phyloP scores from a whole-genome alignment of 2,113 vertebrate genomes.

The Rhabdomys dilectus region DNA sequence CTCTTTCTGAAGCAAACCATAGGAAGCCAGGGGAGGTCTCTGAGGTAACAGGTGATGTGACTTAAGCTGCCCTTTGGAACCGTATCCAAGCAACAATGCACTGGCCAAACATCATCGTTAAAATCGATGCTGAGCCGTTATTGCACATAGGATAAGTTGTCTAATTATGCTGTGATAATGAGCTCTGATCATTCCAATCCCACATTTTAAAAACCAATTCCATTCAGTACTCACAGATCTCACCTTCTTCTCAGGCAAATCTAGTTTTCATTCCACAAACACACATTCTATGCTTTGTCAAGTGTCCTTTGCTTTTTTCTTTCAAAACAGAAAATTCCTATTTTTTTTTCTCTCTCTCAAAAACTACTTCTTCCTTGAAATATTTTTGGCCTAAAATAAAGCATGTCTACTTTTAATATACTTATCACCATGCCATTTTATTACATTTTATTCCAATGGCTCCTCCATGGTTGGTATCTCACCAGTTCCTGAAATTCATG shows the following conservation, averaged over 20 bases:
- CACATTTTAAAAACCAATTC: no score
- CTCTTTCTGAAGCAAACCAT: neutral
- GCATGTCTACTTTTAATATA: neutral
- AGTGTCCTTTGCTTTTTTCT: neutral
- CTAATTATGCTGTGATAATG: neutral
- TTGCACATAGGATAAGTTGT: neutral
- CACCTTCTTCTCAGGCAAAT: neutral
- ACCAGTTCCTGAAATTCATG: neutral
- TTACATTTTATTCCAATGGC: neutral
- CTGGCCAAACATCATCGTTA: neutral
- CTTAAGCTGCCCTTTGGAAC: neutral
- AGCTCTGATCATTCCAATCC: neutral
- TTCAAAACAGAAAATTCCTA: slow-evolving; percentile 7
- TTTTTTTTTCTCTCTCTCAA: neutral
- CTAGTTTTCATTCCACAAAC: neutral
- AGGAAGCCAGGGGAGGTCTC: neutral
- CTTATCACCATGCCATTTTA: neutral
- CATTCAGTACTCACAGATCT: neutral
- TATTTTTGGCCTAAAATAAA: neutral
- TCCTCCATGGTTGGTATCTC: neutral
- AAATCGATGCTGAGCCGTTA: neutral
- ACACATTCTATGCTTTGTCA: neutral
- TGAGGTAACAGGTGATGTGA: neutral
- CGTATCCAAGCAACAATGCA: neutral
- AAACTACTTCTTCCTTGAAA: neutral